A percentile compares a stretch with the other conserved stretches of the same genome.
Conservation (phyloP, 2,797 vertebrate genomes). For the Xenops minutus region DNA sequence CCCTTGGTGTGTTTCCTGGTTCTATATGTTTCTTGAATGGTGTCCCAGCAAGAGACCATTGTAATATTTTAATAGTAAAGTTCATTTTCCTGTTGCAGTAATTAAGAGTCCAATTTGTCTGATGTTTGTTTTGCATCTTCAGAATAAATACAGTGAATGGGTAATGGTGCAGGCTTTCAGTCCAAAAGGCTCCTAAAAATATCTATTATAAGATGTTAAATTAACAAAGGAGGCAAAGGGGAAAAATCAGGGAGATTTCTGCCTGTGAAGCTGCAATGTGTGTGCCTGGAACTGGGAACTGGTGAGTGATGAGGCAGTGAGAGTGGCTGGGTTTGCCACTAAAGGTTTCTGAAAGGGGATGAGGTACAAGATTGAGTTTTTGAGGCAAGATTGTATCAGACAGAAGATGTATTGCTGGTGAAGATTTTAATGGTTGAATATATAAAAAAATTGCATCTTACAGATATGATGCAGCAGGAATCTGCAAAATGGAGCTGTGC, state of each 20-base stretch:
- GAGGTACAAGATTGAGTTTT: not conserved
- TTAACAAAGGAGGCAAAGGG: not conserved
- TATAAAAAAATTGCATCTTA: not conserved
- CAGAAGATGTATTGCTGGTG: not conserved
- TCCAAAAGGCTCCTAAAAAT: not conserved
- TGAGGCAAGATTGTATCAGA: not conserved
- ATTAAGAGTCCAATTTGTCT: not conserved
- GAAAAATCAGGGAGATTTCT: not conserved
- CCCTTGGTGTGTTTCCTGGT: not conserved
- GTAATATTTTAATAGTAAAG: not conserved
- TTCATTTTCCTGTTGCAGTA: not conserved
- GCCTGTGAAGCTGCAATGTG: not conserved
- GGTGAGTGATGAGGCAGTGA: fast-evolving
- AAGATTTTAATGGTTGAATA: not conserved
- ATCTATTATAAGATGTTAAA: not conserved
- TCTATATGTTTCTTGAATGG: not conserved
- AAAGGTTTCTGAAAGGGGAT: not conserved
- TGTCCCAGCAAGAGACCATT: not conserved
- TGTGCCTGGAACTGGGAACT: not conserved
- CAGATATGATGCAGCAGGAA: not conserved
- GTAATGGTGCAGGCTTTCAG: not conserved
- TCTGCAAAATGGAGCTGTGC: not conserved
- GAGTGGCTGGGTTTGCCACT: not conserved
- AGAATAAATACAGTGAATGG: not conserved
- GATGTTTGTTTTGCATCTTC: not conserved